Conservation (phyloP, 2,888 invertebrate genomes). For the Adela reaumurella region DNA sequence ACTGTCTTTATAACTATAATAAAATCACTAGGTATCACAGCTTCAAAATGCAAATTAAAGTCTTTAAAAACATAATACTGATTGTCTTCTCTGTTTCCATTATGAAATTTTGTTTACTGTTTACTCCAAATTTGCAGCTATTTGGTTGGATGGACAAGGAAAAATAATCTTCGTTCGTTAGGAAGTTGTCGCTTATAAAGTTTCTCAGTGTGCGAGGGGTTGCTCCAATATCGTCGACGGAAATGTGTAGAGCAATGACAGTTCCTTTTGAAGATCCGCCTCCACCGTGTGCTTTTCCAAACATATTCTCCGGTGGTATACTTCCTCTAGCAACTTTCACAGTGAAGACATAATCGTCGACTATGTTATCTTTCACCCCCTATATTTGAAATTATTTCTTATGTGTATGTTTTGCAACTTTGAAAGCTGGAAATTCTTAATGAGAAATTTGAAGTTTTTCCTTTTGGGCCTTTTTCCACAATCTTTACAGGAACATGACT, state of each 20-base stretch:
- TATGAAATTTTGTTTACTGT: background rate
- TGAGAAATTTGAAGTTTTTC: too few species aligned
- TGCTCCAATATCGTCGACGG: background rate
- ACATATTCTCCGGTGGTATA: constrained; percentile 11
- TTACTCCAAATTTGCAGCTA: too few species aligned
- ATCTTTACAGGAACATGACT: too few species aligned
- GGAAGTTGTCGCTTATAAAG: background rate
- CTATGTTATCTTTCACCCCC: too few species aligned
- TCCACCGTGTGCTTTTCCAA: background rate
- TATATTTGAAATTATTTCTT: too few species aligned
- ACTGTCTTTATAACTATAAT: constrained; percentile 3
- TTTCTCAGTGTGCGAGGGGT: background rate
- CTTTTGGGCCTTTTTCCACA: too few species aligned
- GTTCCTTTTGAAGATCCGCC: too few species aligned
- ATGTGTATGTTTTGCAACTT: too few species aligned
- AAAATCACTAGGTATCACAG: constrained; percentile 20
- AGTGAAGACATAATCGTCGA: too few species aligned
- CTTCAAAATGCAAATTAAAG: background rate
- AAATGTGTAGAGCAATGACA: too few species aligned
- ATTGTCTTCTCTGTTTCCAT: background rate
- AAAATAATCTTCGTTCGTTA: background rate
- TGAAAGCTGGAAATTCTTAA: too few species aligned
- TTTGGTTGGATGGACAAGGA: background rate
- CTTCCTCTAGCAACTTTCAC: constrained; percentile 8
- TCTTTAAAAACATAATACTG: background rate